phyloP scores from a whole-genome alignment of 2,888 invertebrate genomes.

The Salticus scenicus region DNA sequence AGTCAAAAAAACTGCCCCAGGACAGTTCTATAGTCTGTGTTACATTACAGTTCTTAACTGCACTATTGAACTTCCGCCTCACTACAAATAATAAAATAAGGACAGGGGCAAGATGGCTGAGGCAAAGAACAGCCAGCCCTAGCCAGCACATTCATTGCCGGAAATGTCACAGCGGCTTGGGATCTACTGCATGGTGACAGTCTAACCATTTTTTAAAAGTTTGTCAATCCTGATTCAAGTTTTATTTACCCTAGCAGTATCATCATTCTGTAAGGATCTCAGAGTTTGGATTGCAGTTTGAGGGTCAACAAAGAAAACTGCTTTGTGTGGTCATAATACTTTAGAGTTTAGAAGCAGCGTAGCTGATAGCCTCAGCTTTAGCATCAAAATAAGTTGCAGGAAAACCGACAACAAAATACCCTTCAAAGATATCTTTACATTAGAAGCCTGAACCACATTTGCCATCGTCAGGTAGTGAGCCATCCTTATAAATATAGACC shows the following conservation, averaged over 20 bases:
- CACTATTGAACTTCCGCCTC: no score
- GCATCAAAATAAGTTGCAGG: neutral
- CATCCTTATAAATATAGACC: neutral
- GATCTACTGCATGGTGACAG: neutral
- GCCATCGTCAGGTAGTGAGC: neutral
- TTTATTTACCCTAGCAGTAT: neutral
- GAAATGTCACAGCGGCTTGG: neutral
- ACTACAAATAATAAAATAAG: neutral
- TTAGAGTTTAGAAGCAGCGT: neutral
- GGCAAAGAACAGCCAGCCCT: neutral
- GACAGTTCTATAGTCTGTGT: no score
- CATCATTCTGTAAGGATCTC: neutral
- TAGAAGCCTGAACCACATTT: neutral
- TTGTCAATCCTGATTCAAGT: neutral
- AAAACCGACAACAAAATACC: neutral
- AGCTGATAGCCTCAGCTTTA: neutral
- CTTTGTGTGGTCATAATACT: neutral
- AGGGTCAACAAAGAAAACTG: neutral
- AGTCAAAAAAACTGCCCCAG: no score
- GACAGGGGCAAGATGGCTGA: neutral
- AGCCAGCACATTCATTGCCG: neutral
- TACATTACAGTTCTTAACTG: no score
- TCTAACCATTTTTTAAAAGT: neutral
- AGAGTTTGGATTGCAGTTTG: neutral
- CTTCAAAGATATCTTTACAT: neutral